Conservation (phyloP, 1,140 invertebrate species). For the Pectinophora gossypiella region DNA sequence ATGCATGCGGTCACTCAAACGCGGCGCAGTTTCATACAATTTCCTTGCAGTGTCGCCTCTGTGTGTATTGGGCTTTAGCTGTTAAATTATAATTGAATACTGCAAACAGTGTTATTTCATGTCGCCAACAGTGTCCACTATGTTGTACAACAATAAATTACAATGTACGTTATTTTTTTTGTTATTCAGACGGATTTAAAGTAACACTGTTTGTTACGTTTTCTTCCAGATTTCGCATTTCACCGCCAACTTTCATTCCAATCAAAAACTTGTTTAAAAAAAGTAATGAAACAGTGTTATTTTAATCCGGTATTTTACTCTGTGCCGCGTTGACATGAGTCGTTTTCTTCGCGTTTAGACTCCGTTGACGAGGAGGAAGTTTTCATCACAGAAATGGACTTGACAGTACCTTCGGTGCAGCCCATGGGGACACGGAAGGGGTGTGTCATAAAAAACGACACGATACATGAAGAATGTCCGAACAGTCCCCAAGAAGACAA, state of each 20-base stretch:
- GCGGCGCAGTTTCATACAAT: no score
- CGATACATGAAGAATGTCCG: slow-evolving; percentile 29
- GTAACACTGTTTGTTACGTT: slow-evolving; percentile 39
- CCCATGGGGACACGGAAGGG: slow-evolving; percentile 36
- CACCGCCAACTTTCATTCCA: slow-evolving; percentile 30
- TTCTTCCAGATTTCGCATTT: slow-evolving; percentile 33
- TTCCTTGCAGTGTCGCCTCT: no score
- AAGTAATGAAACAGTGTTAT: slow-evolving; percentile 35
- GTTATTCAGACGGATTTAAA: slow-evolving; percentile 22
- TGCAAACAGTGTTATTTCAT: slow-evolving; percentile 43
- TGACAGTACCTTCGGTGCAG: slow-evolving; percentile 32
- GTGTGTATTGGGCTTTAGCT: no score
- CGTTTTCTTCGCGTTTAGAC: background rate
- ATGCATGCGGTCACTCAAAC: no score
- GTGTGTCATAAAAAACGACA: slow-evolving; percentile 40
- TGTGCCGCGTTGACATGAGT: background rate
- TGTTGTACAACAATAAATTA: no score
- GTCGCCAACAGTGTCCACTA: no score
- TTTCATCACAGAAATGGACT: slow-evolving; percentile 48
- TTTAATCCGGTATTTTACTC: slow-evolving; percentile 32
- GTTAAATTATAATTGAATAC: background rate
- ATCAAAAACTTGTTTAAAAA: slow-evolving; percentile 2
- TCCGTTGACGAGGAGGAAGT: slow-evolving; percentile 40
- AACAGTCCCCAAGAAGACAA: slow-evolving; percentile 15
- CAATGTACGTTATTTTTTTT: background rate